A percentile compares a stretch with the other conserved stretches of the same genome.
Conservation (phyloP, 2,113 vertebrate species). For the Limnothrissa miodon region DNA sequence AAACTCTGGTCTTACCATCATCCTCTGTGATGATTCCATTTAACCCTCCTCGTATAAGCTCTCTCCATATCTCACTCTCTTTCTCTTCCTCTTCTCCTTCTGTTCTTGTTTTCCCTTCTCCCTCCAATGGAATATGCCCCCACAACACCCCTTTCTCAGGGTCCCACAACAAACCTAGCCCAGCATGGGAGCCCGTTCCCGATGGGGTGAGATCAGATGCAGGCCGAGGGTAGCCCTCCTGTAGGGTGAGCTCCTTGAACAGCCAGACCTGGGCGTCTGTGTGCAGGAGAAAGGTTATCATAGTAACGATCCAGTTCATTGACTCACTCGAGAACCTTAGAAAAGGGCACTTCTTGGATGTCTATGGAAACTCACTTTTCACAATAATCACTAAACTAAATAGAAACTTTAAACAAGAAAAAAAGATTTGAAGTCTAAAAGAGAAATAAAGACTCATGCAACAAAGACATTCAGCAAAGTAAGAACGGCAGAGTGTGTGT, state of each 20-base stretch:
- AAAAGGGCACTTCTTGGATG: too few relatives aligned
- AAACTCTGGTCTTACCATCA: conserved; percentile 44
- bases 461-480: background rate
- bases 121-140: conserved; percentile 38
- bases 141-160: conserved; percentile 58
- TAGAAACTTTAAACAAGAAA: too few relatives aligned
- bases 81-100: conserved; percentile 13
- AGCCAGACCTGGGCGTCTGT: conserved; percentile 67
- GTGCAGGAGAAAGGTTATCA: background rate
- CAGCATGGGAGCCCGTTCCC: background rate
- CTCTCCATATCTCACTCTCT: conserved; percentile 56
- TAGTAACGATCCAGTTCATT: background rate
- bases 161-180: conserved; percentile 62
- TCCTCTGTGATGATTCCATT: conserved; percentile 63
- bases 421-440: too few relatives aligned
- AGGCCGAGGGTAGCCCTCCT: conserved; percentile 65
- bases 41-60: conserved; percentile 60
- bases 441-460: too few relatives aligned
- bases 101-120: background rate
- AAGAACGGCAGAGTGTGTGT: background rate
- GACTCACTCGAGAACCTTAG: background rate
- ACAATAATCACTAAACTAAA: too few relatives aligned
- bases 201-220: conserved; percentile 50
- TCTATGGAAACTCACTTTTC: too few relatives aligned
- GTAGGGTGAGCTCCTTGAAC: conserved; percentile 66